phyloP scores from a whole-genome alignment of 2,888 invertebrate genomes.

The Nomada lathburiana region DNA sequence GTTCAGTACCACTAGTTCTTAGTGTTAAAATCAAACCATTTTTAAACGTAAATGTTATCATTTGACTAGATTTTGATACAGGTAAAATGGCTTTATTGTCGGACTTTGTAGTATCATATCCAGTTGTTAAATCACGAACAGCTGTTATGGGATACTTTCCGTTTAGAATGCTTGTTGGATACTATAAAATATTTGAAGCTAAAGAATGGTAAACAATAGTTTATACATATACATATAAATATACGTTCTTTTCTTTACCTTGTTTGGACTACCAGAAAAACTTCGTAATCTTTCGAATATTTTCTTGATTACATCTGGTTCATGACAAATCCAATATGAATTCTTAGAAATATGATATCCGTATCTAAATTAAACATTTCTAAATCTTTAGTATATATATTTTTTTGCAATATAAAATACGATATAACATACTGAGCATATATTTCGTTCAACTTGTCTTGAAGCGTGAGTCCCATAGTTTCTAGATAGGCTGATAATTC shows the following conservation, averaged over 20 bases:
- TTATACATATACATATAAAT: not conserved
- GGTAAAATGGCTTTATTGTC: slow-evolving; percentile 90
- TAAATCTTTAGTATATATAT: not conserved
- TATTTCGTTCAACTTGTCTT: slow-evolving; percentile 89
- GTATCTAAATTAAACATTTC: slow-evolving; percentile 86
- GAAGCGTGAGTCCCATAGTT: slow-evolving; percentile 86
- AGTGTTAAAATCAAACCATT: slow-evolving; percentile 95
- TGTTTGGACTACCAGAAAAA: slow-evolving; percentile 86
- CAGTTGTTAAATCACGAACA: slow-evolving; percentile 95
- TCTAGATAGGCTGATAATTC: slow-evolving; percentile 91
- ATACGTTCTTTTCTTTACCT: slow-evolving; percentile 85
- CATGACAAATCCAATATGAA: slow-evolving; percentile 95
- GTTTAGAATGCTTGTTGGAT: slow-evolving; percentile 88
- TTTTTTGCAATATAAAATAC: not conserved
- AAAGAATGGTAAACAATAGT: not conserved
- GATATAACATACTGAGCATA: slow-evolving; percentile 87
- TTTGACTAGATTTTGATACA: slow-evolving; percentile 89
- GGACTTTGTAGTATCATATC: slow-evolving; percentile 90
- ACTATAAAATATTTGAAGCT: slow-evolving; percentile 85
- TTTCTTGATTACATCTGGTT: slow-evolving; percentile 88
- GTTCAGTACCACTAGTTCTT: slow-evolving; percentile 99
- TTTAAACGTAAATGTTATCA: slow-evolving; percentile 97
- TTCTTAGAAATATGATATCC: slow-evolving; percentile 95
- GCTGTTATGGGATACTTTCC: slow-evolving; percentile 88
- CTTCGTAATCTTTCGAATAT: slow-evolving; percentile 95